Conservation (phyloP, 2,888 invertebrate species). For the Ferrisia virgata region DNA sequence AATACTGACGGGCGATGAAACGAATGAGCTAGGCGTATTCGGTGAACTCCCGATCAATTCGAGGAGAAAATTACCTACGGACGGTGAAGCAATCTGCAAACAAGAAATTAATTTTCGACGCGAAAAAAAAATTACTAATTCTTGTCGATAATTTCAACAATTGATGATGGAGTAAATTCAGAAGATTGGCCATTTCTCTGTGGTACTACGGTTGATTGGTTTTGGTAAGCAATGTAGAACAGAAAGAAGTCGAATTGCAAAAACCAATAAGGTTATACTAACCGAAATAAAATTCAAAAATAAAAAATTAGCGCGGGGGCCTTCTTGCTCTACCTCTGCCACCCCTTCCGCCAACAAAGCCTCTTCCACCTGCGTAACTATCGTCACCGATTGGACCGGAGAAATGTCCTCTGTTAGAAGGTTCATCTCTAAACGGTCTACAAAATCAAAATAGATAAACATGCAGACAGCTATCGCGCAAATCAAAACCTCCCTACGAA, state of each 20-base stretch:
- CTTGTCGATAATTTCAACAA: no score
- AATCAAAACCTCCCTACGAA: neutral
- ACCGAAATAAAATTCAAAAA: conserved; percentile 6
- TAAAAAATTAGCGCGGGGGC: neutral
- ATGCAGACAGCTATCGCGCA: neutral
- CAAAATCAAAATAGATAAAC: neutral
- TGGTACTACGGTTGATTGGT: no score
- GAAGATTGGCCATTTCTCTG: no score
- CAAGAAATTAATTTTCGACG: no score
- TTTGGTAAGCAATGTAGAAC: neutral
- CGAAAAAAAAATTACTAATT: no score
- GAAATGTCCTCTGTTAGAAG: neutral
- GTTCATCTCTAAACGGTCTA: conserved; percentile 32
- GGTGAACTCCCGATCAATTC: no score
- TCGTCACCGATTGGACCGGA: neutral
- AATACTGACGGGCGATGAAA: no score
- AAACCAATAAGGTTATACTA: conserved; percentile 7
- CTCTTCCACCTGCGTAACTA: conserved; percentile 24
- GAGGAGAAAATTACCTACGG: no score
- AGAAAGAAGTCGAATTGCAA: neutral
- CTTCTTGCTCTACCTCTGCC: conserved; percentile 18
- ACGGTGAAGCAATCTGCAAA: no score
- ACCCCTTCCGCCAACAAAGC: conserved; percentile 15
- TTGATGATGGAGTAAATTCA: no score
- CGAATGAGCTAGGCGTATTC: no score